These are phyloP conservation scores for Strix uralensis DNA, from an alignment of 2,113 vertebrate genomes.

Conservation along the genomic window DNA sequence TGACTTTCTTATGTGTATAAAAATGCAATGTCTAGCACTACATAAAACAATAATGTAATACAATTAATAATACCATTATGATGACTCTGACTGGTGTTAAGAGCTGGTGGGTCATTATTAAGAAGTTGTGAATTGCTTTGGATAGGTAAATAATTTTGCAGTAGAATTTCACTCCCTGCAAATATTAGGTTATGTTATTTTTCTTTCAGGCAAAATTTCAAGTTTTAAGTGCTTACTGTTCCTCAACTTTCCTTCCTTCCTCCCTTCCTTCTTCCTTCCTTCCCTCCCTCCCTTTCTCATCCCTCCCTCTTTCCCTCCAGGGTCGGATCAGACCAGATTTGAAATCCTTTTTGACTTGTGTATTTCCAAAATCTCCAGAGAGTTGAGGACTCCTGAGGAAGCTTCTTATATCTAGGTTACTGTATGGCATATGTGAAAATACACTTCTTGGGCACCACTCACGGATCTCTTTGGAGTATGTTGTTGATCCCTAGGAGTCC, in stretches of 20 bases:
- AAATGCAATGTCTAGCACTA: background rate
- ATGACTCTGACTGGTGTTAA: background rate
- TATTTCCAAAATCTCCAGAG: background rate
- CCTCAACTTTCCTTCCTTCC: background rate
- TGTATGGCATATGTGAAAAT: background rate
- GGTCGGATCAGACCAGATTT: background rate
- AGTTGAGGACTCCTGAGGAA: background rate
- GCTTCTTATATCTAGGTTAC: background rate
- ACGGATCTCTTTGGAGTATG: background rate
- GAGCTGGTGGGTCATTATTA: background rate
- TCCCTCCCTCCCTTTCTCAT: conserved; percentile 12
- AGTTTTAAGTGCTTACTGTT: background rate
- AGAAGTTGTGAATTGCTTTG: background rate
- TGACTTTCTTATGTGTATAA: background rate
- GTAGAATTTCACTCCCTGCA: background rate
- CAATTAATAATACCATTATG: background rate
- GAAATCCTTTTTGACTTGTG: background rate
- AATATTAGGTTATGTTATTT: background rate
- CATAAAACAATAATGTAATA: background rate
- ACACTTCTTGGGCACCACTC: background rate
- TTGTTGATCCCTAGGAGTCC: background rate
- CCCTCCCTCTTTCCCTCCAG: conserved; percentile 6
- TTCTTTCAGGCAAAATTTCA: background rate
- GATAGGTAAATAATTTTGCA: background rate
- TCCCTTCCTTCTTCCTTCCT: background rate